Conservation (phyloP, 1,140 invertebrate genomes). For the Drosophila suzukii region DNA sequence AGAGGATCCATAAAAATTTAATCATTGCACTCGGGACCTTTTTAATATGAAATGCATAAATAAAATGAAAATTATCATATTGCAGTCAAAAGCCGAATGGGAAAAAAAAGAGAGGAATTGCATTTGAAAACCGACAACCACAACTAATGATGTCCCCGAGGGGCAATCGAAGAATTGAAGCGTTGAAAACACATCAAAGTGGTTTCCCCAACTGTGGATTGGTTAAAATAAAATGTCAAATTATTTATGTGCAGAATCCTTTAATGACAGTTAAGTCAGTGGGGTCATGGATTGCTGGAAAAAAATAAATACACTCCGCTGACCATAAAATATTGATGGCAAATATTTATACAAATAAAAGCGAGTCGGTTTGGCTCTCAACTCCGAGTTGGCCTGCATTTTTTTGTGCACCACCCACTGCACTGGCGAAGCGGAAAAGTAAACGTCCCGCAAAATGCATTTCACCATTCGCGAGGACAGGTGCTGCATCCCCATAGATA, state of each 20-base stretch:
- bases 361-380: conserved; percentile 34
- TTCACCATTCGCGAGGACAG: conserved; percentile 16
- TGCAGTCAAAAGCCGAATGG: conserved; percentile 30
- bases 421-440: conserved; percentile 29
- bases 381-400: conserved; percentile 17
- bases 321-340: conserved; percentile 70
- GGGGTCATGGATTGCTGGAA: conserved; percentile 27
- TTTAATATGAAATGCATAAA: conserved; percentile 39
- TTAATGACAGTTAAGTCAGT: conserved; percentile 66
- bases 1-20: conserved; percentile 33
- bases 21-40: conserved; percentile 37
- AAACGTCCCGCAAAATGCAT: conserved; percentile 32
- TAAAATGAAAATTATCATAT: conserved; percentile 46
- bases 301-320: conserved; percentile 45
- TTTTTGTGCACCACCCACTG: conserved; percentile 6
- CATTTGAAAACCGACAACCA: conserved; percentile 60
- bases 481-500: conserved; percentile 13
- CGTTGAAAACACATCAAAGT: conserved; percentile 39
- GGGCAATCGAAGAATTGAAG: conserved; percentile 19
- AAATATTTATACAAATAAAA: conserved; percentile 53
- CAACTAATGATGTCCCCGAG: conserved; percentile 54
- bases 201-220: conserved; percentile 10
- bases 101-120: conserved; percentile 27
- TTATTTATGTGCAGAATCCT: conserved; percentile 58
- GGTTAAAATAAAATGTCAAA: conserved; percentile 51